Conservation (phyloP, 2,888 invertebrate species). For the Julus scanicus region DNA sequence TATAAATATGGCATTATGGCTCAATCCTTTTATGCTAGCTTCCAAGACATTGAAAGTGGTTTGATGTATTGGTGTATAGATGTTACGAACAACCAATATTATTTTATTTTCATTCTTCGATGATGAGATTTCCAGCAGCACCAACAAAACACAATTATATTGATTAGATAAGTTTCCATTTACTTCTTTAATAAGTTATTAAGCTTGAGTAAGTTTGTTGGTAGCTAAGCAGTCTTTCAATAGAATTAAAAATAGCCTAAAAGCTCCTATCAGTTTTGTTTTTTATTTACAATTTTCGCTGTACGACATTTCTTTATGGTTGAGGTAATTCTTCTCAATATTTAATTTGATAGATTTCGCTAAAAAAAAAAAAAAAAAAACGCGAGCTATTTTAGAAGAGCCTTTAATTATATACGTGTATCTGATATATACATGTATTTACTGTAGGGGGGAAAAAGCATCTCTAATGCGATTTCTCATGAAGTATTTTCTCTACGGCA, state of each 20-base stretch:
- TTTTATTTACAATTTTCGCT: conserved; percentile 17
- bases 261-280: neutral
- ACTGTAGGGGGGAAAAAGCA: neutral
- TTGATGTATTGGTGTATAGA: too few species aligned
- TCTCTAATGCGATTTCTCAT: conserved; percentile 11
- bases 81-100: too few species aligned
- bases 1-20: too few species aligned
- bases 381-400: neutral
- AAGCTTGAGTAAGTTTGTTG: neutral
- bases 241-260: neutral
- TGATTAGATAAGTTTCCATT: neutral
- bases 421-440: neutral
- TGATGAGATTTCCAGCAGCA: neutral
- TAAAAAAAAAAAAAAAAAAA: neutral
- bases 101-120: too few species aligned
- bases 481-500: conserved; percentile 6
- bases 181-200: neutral
- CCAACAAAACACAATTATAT: neutral
- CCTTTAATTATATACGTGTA: conserved; percentile 37
- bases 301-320: neutral
- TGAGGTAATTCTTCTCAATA: neutral
- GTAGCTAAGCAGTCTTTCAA: neutral
- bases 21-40: too few species aligned
- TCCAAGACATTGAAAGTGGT: too few species aligned
- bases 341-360: conserved; percentile 31